These are phyloP conservation scores for Calidris pugnax DNA, from an alignment of 2,113 vertebrate genomes.

Conservation along the genomic window DNA sequence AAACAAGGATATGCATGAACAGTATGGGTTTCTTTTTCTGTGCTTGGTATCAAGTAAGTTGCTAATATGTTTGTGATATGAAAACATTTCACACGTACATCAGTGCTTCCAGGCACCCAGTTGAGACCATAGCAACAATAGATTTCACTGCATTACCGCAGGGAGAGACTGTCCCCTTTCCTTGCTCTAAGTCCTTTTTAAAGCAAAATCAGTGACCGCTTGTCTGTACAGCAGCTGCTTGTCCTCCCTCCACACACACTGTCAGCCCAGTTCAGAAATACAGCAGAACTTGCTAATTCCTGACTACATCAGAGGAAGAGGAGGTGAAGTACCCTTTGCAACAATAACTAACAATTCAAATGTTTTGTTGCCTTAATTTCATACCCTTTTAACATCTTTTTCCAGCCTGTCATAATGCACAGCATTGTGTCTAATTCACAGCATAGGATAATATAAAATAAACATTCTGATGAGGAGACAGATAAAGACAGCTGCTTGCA, in stretches of 20 bases:
- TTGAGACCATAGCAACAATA: constrained; percentile 48
- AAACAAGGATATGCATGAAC: constrained; percentile 58
- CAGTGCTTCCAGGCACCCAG: constrained; percentile 41
- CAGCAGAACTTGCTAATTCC: not conserved
- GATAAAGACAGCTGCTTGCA: not conserved
- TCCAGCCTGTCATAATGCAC: not conserved
- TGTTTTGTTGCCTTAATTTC: not conserved
- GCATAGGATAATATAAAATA: not conserved
- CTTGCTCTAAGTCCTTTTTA: not conserved
- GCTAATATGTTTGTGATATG: constrained; percentile 50
- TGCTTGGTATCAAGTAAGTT: constrained; percentile 56
- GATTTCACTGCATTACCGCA: not conserved
- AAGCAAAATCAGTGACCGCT: not conserved
- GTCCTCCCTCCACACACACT: not conserved
- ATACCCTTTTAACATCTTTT: not conserved
- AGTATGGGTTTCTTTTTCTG: constrained; percentile 29
- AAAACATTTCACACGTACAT: constrained; percentile 51
- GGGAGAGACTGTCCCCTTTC: not conserved
- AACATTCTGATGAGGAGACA: not conserved
- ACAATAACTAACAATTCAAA: not conserved
- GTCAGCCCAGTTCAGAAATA: not conserved
- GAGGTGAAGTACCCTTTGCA: not conserved
- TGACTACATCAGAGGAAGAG: not conserved
- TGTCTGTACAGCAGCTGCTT: not conserved
- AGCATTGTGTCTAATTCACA: not conserved